Base-by-base conservation (phyloP, 2,888 invertebrate species). In the Cheilosia soror region DNA sequence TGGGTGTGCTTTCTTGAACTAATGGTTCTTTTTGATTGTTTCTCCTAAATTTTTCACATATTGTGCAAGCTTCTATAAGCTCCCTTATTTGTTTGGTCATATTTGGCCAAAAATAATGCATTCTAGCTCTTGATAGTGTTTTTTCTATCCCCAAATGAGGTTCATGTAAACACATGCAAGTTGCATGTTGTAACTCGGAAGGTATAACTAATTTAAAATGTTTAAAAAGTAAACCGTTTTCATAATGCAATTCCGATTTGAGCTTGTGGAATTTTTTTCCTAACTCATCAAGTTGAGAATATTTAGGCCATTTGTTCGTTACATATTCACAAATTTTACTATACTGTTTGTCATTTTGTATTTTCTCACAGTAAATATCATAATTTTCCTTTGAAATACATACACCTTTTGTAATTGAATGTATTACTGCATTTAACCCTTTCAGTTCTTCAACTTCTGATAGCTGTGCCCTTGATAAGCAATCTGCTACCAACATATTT, bases 41-140 rank as follows among this genome's bases (percentile, higher is more conserved):
- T 20, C 71, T 60, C n/a, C 11, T 69, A 51, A 73, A 76, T 51
- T 69, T 49, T 53, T 79, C 65, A 51, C 79, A 79, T n/a, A 55
- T 33, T 15, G 37, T 51, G n/a, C 73, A 83, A 29, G 11, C 15
- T 7, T 55, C 25, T 6, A 75, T 55, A 15, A 68, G 20, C 11
- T 87, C 37, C 58, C 89, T 88, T 44, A 90, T 88, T 37, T 90
- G 88, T 42, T 5, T n/a, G 72, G 88, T 87, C 58, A 89, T 89
- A 5, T 87, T 60, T 5, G 89, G 90, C 90, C 89, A 90, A 73
- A 89, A 90, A 73, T 89, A 89, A 7, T 89, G 47, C 29, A 87
- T 80, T 58, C 89, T 71, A 6, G 88, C 88, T 20, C 87, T 68
- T 27, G 87, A 66, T 75, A 88, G 87, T 72, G 88, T 88, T 87